Evolutionary conservation across 2,113 vertebrate genomes (phyloP).

Genomic region (Notiomystis cincta): DNA sequence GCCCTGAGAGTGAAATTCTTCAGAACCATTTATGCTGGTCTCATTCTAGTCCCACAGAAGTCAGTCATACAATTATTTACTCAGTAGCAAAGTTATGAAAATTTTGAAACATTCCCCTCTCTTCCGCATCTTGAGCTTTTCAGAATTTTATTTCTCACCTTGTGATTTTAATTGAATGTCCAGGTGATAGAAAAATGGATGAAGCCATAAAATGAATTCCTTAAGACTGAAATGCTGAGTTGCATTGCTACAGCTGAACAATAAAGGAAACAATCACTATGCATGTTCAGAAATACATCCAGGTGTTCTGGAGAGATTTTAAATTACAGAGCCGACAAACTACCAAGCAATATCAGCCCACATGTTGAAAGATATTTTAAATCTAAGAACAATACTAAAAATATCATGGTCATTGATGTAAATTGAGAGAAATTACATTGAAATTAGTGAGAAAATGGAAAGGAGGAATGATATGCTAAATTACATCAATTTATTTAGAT

Average conservation of each 20-base stretch:
- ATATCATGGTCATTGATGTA: fast-evolving
- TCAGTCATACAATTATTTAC: not conserved
- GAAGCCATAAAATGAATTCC: not conserved
- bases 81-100: not conserved
- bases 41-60: not conserved
- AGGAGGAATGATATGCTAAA: not conserved
- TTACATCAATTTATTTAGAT: not conserved
- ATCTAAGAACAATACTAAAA: not conserved
- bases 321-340: not conserved
- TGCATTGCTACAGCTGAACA: not conserved
- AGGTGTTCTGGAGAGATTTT: not conserved
- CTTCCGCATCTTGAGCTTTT: not conserved
- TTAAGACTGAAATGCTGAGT: not conserved
- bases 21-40: not conserved
- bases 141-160: not conserved
- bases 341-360: not conserved
- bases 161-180: not conserved
- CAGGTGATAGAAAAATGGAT: not conserved
- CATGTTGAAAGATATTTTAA: not conserved
- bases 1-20: not conserved
- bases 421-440: not conserved
- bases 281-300: not conserved
- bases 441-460: not conserved
- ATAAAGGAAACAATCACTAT: not conserved
- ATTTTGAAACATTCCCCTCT: not conserved